Conservation (phyloP, 2,113 vertebrate genomes). For the Seriola aureovittata region DNA sequence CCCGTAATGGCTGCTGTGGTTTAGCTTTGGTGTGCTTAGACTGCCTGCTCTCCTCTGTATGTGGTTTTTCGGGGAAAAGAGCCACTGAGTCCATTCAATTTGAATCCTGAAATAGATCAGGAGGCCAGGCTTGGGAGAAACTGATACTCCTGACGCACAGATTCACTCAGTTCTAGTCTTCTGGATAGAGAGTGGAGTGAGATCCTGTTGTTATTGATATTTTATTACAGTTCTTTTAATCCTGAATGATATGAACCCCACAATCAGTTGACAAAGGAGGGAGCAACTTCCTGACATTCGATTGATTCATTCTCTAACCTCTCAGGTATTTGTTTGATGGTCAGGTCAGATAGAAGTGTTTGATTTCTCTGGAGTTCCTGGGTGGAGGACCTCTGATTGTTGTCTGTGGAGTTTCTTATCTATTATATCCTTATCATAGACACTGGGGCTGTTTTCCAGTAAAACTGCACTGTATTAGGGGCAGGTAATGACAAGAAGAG, state of each 20-base stretch:
- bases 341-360: background rate
- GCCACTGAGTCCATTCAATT: conserved; percentile 61
- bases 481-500: background rate
- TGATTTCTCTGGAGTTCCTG: conserved; percentile 4
- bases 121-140: conserved; percentile 49
- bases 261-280: conserved; percentile 1
- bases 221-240: conserved; percentile 11
- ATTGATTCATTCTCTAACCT: conserved; percentile 28
- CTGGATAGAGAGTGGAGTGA: background rate
- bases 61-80: conserved; percentile 71
- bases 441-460: background rate
- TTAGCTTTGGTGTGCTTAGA: conserved; percentile 50
- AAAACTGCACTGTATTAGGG: background rate
- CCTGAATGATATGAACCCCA: background rate
- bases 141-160: conserved; percentile 14
- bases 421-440: conserved; percentile 12
- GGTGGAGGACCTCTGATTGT: background rate
- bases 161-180: conserved; percentile 1
- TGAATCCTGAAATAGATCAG: conserved; percentile 71
- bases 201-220: conserved; percentile 15
- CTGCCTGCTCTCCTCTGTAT: conserved; percentile 50
- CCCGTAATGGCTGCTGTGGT: conserved; percentile 68
- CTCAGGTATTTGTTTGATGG: conserved; percentile 24
- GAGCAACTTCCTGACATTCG: background rate
- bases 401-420: conserved; percentile 18